These are phyloP conservation scores for Chiloscyllium punctatum DNA, from an alignment of 2,797 vertebrate genomes.

Conservation along the genomic window DNA sequence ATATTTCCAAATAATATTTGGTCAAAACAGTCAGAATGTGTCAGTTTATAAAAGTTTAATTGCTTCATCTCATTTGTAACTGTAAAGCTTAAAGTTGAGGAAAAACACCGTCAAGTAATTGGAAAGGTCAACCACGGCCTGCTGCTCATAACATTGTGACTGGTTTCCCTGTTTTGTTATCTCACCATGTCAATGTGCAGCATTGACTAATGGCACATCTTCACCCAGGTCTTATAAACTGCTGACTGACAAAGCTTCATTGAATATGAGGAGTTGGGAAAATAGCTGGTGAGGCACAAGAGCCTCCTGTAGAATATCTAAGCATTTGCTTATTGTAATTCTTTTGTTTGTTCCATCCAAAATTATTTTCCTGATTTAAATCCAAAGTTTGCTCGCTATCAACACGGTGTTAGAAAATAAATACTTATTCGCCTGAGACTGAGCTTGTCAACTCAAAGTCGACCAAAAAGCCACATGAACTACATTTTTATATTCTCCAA, in stretches of 20 bases:
- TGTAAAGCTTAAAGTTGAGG: background rate
- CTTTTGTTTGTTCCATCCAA: background rate
- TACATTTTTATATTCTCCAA: background rate
- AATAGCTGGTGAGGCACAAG: background rate
- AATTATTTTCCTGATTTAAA: background rate
- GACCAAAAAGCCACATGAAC: background rate
- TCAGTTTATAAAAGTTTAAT: background rate
- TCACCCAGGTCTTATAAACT: background rate
- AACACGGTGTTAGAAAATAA: background rate
- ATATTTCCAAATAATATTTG: background rate
- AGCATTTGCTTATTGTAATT: background rate
- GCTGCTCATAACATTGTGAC: background rate
- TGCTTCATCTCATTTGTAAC: background rate
- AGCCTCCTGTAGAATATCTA: background rate
- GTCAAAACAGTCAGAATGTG: background rate
- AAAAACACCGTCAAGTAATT: background rate
- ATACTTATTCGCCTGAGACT: background rate
- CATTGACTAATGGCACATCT: background rate
- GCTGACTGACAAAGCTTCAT: background rate
- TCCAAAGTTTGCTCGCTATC: background rate
- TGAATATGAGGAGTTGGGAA: background rate
- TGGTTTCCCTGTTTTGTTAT: background rate
- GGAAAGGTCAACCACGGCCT: background rate
- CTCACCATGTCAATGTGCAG: background rate
- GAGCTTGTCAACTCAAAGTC: background rate